Evolutionary conservation across 1,140 invertebrate species (phyloP), one percentile per base, ranked within the genome.

Genomic region (Teleogryllus occipitalis): DNA sequence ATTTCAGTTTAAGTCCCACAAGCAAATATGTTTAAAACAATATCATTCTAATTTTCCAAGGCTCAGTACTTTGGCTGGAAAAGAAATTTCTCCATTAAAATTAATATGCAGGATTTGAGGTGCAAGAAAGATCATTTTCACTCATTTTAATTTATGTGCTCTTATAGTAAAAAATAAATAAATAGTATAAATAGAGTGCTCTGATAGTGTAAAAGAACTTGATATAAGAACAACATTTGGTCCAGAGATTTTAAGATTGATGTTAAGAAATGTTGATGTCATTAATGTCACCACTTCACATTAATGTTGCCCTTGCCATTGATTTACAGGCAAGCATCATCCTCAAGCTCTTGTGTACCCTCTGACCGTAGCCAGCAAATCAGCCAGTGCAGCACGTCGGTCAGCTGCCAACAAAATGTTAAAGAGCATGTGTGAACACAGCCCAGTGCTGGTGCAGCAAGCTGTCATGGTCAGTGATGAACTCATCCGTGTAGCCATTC

Each of bases 331-430:
- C 18, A 95, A 95, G 84, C 92, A 93, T 65, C 93, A 95, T 87
- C 94, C 93, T 6, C 91, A 97, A 89, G 97, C 98, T 0, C 85
- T 99, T 8, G 97, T 99, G 1, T 99, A 99, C 87, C 97, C 98
- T 0, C 86, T 99, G 49, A 99, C 97, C 0, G 98, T 99, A 0
- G 98, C 98, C 0, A 96, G 96, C 5, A 99, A 99, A 85, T 98
- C 97, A 47, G 94, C 94, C 0, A 96, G 94, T 79, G 84, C 87
- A 4, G 83, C 93, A 0, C 91, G 98, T 8, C 92, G 94, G 81
- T 93, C 91, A 81, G 97, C 97, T 0, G 98, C 98, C 0, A 96
- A 98, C 84, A 97, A 97, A 85, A 96, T 99, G 76, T 87, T 99
- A 10, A 96, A 97, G 81, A 96, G 92, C 21, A 98, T 99, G 95